Evolutionary conservation across 2,113 vertebrate species (phyloP).

Genomic region (Melanocharis versteri): DNA sequence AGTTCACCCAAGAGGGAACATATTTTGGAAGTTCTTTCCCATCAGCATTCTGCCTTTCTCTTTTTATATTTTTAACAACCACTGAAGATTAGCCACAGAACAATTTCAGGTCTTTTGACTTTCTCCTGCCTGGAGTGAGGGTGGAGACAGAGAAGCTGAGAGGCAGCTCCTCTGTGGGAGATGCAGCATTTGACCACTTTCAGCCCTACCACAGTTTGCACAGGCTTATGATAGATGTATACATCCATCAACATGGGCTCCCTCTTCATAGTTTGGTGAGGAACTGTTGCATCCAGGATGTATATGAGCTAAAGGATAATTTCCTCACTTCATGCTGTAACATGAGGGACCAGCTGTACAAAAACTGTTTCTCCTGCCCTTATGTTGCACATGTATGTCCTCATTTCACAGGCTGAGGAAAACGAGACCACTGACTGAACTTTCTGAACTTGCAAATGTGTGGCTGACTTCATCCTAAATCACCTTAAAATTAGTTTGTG

Average conservation of each 20-base stretch:
- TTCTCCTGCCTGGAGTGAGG: constrained; percentile 25
- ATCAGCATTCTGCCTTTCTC: constrained; percentile 24
- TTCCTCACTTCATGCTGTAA: neutral
- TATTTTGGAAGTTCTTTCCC: constrained; percentile 59
- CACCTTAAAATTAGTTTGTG: neutral
- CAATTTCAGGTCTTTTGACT: neutral
- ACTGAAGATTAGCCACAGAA: constrained; percentile 26
- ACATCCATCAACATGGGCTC: neutral
- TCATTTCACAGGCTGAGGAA: neutral
- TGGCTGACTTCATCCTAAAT: neutral
- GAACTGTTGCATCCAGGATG: neutral
- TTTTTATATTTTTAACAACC: constrained; percentile 5
- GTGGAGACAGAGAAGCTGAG: constrained; percentile 49
- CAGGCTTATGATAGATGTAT: rapidly evolving
- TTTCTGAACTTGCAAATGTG: neutral
- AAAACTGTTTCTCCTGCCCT: neutral
- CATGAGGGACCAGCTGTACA: rapidly evolving
- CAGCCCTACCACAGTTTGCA: neutral
- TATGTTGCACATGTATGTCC: neutral
- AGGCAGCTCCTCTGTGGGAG: neutral
- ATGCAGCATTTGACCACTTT: neutral
- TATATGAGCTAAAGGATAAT: neutral
- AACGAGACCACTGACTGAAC: neutral
- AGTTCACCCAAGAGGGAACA: constrained; percentile 37
- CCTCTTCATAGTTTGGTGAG: neutral